Percentiles rank a stretch among this genome's conserved stretches.
Conservation (phyloP, 2,797 vertebrate species). For the Masticophis lateralis region DNA sequence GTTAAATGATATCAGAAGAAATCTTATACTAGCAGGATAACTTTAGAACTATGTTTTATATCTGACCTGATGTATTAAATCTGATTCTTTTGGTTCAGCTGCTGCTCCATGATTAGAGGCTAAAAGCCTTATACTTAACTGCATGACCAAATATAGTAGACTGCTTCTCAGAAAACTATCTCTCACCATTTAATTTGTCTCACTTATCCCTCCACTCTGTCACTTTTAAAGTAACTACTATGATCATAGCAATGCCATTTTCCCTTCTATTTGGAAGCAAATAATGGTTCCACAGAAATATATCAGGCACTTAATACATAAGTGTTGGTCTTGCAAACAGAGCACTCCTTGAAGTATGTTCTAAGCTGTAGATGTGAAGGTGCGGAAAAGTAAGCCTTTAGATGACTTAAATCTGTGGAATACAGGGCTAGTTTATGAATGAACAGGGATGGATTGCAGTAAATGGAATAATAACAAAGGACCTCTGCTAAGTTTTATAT, state of each 20-base stretch:
- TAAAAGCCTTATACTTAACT: constrained; percentile 54
- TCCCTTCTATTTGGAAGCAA: constrained; percentile 65
- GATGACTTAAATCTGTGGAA: constrained; percentile 29
- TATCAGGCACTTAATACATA: constrained; percentile 51
- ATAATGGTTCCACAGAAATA: constrained; percentile 63
- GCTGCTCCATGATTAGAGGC: constrained; percentile 46
- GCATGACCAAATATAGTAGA: constrained; percentile 58
- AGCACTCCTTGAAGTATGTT: constrained; percentile 43
- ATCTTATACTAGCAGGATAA: neutral
- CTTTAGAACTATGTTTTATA: constrained; percentile 25
- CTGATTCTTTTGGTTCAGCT: constrained; percentile 43
- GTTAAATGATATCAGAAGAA: constrained; percentile 4
- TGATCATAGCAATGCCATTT: constrained; percentile 67
- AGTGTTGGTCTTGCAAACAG: constrained; percentile 47
- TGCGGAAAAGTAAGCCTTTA: constrained; percentile 38
- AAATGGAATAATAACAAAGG: constrained; percentile 57
- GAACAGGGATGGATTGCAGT: constrained; percentile 39
- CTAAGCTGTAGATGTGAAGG: constrained; percentile 36
- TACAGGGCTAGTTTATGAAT: neutral
- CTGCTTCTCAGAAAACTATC: constrained; percentile 58
- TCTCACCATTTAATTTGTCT: constrained; percentile 66
- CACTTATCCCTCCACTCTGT: constrained; percentile 66
- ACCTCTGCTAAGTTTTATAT: constrained; percentile 38
- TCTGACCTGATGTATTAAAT: constrained; percentile 51
- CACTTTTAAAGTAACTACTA: constrained; percentile 66